Evolutionary conservation across 37 sponge, comb jelly and placozoan genomes (phyloP), one percentile per base, ranked within the genome.

Genomic region (Chondrosia reniformis): DNA sequence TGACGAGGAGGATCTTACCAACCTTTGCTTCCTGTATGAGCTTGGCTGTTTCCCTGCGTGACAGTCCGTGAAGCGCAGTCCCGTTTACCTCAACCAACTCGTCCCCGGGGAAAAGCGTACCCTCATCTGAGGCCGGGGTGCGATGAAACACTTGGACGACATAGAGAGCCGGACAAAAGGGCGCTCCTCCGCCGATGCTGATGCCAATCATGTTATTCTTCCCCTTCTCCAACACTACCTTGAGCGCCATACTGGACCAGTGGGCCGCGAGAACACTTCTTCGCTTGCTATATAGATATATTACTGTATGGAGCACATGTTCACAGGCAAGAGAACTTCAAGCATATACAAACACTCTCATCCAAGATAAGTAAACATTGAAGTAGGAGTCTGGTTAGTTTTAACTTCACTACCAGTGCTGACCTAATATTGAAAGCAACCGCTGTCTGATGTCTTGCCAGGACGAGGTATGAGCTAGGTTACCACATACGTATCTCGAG

Each of bases 141-240:
- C 96, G 86, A 69, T 97, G 95, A 52, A 97, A 97, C 63, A 97
- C 92, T 83, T 97, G 97, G 12, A 97, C 97, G 10, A 97, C 85
- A 58, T 97, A 97, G 19, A 97, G 83, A 2, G 80, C 79, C 19
- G 97, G 97, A 59, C 97, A 94, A 61, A 80, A 85, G 27, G 97
- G 97, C 21, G 97, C 89, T 25, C 97, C 97, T 37, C 97, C 97
- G 32, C 97, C 97, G 42, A 97, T 97, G 33, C 92, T 97, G 81
- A 97, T 94, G 10, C 97, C 97, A 30, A 97, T 87, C 90, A 97
- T 89, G 73, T 91, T 91, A 54, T 93, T 91, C 84, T 93, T 88
- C 3, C 91, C 93, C 72, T 94, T 94, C 72, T 78, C 84, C 45
- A 97, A 74, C 8, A 86, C 88, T 55, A 97, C 97, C 32, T 84